Conservation (phyloP, 2,113 vertebrate genomes). For the Nyctibius bracteatus region DNA sequence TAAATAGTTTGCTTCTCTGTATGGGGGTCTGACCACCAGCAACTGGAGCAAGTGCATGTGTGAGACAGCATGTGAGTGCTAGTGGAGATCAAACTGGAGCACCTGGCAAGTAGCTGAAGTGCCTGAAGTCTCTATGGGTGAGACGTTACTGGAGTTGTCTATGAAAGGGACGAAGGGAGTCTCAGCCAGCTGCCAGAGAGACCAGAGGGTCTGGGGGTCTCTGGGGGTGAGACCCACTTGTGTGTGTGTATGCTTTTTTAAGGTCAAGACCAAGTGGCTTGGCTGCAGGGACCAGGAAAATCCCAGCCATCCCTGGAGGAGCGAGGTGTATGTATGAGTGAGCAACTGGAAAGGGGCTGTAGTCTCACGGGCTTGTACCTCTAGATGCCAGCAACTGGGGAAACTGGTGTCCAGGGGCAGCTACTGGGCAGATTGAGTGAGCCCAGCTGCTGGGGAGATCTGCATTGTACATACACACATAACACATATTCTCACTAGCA, state of each 20-base stretch:
- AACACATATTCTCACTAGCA: not conserved
- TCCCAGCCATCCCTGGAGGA: not conserved
- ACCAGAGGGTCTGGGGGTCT: not conserved
- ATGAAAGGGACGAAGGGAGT: not conserved
- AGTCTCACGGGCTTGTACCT: rapidly evolving
- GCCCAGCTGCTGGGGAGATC: not conserved
- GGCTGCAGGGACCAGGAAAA: not conserved
- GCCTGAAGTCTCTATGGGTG: not conserved
- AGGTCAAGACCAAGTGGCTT: not conserved
- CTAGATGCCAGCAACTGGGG: not conserved
- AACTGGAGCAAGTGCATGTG: not conserved
- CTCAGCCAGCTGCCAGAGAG: not conserved
- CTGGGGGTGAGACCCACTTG: not conserved
- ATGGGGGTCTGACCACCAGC: not conserved
- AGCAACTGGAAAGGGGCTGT: not conserved
- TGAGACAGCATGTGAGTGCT: not conserved
- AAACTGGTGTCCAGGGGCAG: not conserved
- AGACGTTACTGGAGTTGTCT: not conserved
- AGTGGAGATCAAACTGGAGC: not conserved
- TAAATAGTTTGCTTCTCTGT: not conserved
- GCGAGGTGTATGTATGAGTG: no score
- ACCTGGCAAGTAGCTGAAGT: not conserved
- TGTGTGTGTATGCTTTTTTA: not conserved
- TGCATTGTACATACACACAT: not conserved
- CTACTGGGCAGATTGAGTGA: not conserved